Percentiles rank a stretch among this genome's conserved stretches.
Evolutionary conservation across 2,113 vertebrate species (phyloP).

Genomic region (Melanerpes aurifrons): DNA sequence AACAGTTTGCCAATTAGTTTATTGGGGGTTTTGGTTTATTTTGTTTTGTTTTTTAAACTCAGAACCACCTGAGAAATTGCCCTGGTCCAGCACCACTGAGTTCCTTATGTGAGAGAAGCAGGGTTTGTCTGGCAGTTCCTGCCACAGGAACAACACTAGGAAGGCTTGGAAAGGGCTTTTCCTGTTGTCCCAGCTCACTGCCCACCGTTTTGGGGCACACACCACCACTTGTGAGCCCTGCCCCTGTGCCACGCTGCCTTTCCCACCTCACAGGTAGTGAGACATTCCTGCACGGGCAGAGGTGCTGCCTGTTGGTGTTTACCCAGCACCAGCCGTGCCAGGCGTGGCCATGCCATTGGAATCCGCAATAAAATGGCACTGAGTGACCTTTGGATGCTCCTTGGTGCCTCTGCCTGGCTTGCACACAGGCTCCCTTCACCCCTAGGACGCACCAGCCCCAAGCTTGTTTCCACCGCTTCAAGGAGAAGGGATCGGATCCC

Average conservation of each 20-base stretch:
- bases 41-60: not conserved
- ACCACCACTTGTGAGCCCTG: fast-evolving
- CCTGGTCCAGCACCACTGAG: fast-evolving
- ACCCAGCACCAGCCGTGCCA: not conserved
- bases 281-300: fast-evolving
- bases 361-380: fast-evolving
- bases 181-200: fast-evolving
- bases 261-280: fast-evolving
- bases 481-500: fast-evolving
- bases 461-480: fast-evolving
- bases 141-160: fast-evolving
- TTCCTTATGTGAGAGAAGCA: not conserved
- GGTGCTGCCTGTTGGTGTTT: not conserved
- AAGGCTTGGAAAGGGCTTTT: not conserved
- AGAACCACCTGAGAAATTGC: fast-evolving
- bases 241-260: fast-evolving
- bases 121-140: not conserved
- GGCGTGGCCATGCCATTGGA: not conserved
- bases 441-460: not conserved
- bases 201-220: not conserved
- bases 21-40: too few species aligned
- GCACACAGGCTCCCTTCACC: not conserved
- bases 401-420: not conserved
- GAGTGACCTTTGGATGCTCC: not conserved
- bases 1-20: not conserved